Evolutionary conservation across 1,140 invertebrate species (phyloP), one percentile per base, ranked within the genome.

Genomic region (Sesamia nonagrioides): DNA sequence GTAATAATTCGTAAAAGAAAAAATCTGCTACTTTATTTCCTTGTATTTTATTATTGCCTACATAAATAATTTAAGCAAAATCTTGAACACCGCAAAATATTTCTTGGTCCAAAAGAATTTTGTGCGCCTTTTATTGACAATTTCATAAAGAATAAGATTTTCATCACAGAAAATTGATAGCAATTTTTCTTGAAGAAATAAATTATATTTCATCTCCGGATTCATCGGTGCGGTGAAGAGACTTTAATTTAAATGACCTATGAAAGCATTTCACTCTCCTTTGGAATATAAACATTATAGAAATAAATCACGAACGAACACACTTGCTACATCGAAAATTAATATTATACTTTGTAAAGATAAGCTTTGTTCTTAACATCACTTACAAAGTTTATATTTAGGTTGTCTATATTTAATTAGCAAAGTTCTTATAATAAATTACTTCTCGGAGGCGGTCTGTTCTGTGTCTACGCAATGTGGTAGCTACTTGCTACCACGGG

Each of bases 161-260:
- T 88, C 83, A 88, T 92, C 87, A 83, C 80, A 78, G 86, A 82
- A 92, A 92, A 92, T 92, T 90, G 89, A 91, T 89, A 88, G 88
- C 85, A 82, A 89, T 91, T 91, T 92, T 91, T 86, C 85, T 89
- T 82, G 50, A 68, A 80, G 83, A 84, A 88, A 91, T 91, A 66
- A 88, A 92, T 92, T 91, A 45, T 88, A 90, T 91, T 90, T 89
- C 88, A 85, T 89, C 87, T 88, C 86, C 82, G 85, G 80, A 89
- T 88, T 86, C 82, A 76, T 77, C 68, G 68, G 71, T 82, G 79
- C 72, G 63, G 80, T 58, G 79, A 83, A 60, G 80, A 74, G 74
- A 75, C 77, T 87, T 87, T 81, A 79, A 86, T 88, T 84, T 80
- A 83, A 88, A 89, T 85, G 78, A 83, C 82, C 83, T 81, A 87